Evolutionary conservation across 1,140 invertebrate genomes (phyloP).

Genomic region (Drosophila yakuba): DNA sequence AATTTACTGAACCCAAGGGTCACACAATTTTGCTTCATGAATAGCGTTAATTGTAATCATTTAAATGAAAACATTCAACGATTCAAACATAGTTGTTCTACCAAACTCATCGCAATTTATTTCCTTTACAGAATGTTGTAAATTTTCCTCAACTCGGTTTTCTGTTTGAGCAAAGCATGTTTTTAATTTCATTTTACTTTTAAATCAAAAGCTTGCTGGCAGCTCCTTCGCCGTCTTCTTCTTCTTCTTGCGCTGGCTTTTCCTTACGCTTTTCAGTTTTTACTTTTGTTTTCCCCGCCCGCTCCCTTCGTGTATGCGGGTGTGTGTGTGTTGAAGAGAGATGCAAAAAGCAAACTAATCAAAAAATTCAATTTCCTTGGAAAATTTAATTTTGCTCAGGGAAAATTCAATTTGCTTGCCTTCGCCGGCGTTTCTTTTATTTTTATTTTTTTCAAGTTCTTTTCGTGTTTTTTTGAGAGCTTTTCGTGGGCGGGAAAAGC

Average conservation of each 20-base stretch:
- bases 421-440: constrained; percentile 53
- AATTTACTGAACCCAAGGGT: too few relatives aligned
- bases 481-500: constrained; percentile 21
- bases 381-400: constrained; percentile 83
- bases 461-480: constrained; percentile 26
- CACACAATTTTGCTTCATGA: neutral
- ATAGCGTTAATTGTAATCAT: neutral
- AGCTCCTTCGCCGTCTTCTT: constrained; percentile 33
- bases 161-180: constrained; percentile 19
- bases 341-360: constrained; percentile 83
- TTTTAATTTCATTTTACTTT: constrained; percentile 82
- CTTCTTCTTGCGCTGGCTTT: constrained; percentile 7
- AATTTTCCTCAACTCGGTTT: constrained; percentile 4
- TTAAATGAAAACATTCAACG: neutral
- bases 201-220: constrained; percentile 67
- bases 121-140: constrained; percentile 13
- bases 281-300: constrained; percentile 56
- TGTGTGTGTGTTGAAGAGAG: constrained; percentile 60
- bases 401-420: constrained; percentile 81
- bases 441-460: constrained; percentile 33
- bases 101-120: constrained; percentile 19
- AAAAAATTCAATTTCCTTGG: constrained; percentile 84
- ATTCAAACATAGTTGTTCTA: constrained; percentile 12
- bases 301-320: constrained; percentile 13
- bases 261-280: constrained; percentile 50